Percentiles rank a stretch among this genome's conserved stretches.
These are phyloP conservation scores for Cordilura impudica DNA, from an alignment of 2,888 invertebrate genomes.

Conservation along the genomic window DNA sequence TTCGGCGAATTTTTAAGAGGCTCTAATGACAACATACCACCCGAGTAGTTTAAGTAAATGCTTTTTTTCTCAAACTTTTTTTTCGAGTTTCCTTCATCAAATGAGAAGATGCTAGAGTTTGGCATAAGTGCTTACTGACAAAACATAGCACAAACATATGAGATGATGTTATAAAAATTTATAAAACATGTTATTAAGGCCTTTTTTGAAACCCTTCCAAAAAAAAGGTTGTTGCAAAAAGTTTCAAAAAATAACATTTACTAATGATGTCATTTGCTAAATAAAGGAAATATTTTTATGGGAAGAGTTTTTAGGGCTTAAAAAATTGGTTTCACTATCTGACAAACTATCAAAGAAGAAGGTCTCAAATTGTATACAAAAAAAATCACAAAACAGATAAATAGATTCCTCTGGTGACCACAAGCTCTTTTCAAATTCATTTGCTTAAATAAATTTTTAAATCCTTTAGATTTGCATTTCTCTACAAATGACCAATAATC, in stretches of 20 bases:
- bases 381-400: no score
- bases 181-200: constrained; percentile 12
- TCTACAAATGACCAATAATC: no score
- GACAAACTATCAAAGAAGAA: no score
- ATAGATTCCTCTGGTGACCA: no score
- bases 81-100: background rate
- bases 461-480: no score
- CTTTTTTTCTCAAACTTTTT: background rate
- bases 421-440: no score
- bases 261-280: constrained; percentile 42
- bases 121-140: constrained; percentile 35
- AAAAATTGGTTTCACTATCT: no score
- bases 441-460: no score
- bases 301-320: background rate
- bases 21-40: constrained; percentile 41
- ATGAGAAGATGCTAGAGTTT: constrained; percentile 38
- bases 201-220: background rate
- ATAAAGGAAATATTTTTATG: background rate
- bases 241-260: constrained; percentile 15
- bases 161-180: background rate
- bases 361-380: no score
- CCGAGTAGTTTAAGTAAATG: constrained; percentile 37
- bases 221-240: constrained; percentile 26
- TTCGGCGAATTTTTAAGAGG: constrained; percentile 40
- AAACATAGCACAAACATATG: background rate